Evolutionary conservation across 2,113 vertebrate genomes (phyloP).

Genomic region (Vanacampus margaritifer): DNA sequence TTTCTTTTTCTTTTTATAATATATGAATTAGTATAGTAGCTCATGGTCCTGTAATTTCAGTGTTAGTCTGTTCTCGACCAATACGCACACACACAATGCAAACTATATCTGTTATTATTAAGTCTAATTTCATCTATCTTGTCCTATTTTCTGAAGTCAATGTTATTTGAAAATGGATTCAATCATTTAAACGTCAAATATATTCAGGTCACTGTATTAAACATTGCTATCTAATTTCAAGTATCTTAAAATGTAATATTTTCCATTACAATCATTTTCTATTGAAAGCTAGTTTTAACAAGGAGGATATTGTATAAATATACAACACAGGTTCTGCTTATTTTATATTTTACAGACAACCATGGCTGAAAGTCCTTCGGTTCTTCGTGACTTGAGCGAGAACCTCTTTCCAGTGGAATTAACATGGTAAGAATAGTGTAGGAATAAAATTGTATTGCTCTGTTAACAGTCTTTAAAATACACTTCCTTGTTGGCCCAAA

Average conservation of each 20-base stretch:
- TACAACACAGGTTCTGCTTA: neutral
- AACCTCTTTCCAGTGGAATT: rapidly evolving
- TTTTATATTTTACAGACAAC: neutral
- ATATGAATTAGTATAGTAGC: neutral
- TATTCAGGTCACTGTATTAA: neutral
- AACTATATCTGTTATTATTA: neutral
- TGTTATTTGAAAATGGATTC: neutral
- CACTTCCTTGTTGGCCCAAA: neutral
- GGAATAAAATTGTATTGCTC: neutral
- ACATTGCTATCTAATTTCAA: neutral
- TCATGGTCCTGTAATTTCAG: neutral
- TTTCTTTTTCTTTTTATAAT: neutral
- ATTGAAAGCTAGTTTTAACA: neutral
- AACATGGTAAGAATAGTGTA: slow-evolving; percentile 17
- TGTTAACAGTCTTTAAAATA: neutral
- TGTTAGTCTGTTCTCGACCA: no score
- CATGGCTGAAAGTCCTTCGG: neutral
- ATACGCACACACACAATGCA: neutral
- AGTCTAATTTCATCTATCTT: neutral
- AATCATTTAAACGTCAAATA: neutral
- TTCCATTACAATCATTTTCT: neutral
- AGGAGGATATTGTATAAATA: neutral
- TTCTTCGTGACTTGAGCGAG: neutral
- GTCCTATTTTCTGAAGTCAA: neutral
- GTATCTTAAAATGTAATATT: neutral